Evolutionary conservation across 1,140 invertebrate species (phyloP).

Genomic region (Calephelis virginiensis): DNA sequence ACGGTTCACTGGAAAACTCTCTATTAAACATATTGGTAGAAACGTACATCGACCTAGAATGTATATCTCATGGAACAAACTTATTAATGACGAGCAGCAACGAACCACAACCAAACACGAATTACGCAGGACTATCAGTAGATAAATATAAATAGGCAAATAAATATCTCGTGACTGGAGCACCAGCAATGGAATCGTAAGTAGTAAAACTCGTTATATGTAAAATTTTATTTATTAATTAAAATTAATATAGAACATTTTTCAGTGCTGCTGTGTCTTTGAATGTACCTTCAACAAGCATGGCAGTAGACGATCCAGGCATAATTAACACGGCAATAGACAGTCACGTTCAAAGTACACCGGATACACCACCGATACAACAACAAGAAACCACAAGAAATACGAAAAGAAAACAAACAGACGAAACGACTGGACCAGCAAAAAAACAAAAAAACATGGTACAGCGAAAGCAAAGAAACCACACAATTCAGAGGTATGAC

Average conservation of each 20-base stretch:
- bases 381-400: slow-evolving; percentile 11
- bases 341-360: background rate
- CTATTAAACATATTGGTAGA: slow-evolving; percentile 4
- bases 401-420: slow-evolving; percentile 8
- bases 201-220: slow-evolving; percentile 4
- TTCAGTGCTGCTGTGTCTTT: slow-evolving; percentile 4
- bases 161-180: background rate
- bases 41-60: slow-evolving; percentile 4
- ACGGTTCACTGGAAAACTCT: slow-evolving; percentile 4
- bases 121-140: background rate
- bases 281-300: slow-evolving; percentile 2
- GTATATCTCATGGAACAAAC: slow-evolving; percentile 5
- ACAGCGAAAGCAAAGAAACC: slow-evolving; percentile 7
- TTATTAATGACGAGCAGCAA: background rate
- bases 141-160: slow-evolving; percentile 11
- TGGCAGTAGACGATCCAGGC: background rate
- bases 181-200: slow-evolving; percentile 1
- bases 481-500: slow-evolving; percentile 3
- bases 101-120: slow-evolving; percentile 1
- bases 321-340: slow-evolving; percentile 6
- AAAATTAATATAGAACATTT: slow-evolving; percentile 6
- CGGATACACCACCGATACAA: background rate
- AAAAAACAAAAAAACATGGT: slow-evolving; percentile 6
- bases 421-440: slow-evolving; percentile 4
- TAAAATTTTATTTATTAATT: slow-evolving; percentile 5